Conservation (phyloP, 2,797 vertebrate species). For the Clarias laeviceps region DNA sequence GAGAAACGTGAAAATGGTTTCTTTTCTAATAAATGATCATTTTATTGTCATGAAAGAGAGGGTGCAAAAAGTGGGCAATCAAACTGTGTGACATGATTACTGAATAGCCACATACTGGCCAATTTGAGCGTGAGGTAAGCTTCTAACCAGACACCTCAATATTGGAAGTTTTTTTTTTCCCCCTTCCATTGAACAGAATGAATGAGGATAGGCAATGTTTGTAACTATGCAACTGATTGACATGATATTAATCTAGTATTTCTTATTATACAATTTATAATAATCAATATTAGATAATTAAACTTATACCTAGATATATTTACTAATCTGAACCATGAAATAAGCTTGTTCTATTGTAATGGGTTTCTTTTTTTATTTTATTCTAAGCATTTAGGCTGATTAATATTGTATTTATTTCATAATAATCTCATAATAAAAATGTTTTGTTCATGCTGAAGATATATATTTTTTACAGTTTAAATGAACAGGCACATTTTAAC, state of each 20-base stretch:
- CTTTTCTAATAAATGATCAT: constrained; percentile 52
- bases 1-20: constrained; percentile 31
- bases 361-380: too few relatives aligned
- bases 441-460: too few relatives aligned
- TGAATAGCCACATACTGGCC: constrained; percentile 25
- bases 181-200: neutral
- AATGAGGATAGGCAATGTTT: neutral
- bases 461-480: neutral
- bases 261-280: neutral
- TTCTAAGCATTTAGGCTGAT: too few relatives aligned
- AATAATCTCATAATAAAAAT: too few relatives aligned
- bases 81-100: constrained; percentile 34
- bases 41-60: constrained; percentile 35
- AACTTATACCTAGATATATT: too few relatives aligned
- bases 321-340: too few relatives aligned
- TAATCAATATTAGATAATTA: too few relatives aligned
- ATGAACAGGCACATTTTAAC: neutral
- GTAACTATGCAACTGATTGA: neutral
- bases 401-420: too few relatives aligned
- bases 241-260: too few relatives aligned
- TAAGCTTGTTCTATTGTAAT: too few relatives aligned
- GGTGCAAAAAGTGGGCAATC: constrained; percentile 43
- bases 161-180: constrained; percentile 14
- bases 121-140: constrained; percentile 26
- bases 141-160: constrained; percentile 27